Conservation (phyloP, 2,888 invertebrate species). For the Meloe dianella region DNA sequence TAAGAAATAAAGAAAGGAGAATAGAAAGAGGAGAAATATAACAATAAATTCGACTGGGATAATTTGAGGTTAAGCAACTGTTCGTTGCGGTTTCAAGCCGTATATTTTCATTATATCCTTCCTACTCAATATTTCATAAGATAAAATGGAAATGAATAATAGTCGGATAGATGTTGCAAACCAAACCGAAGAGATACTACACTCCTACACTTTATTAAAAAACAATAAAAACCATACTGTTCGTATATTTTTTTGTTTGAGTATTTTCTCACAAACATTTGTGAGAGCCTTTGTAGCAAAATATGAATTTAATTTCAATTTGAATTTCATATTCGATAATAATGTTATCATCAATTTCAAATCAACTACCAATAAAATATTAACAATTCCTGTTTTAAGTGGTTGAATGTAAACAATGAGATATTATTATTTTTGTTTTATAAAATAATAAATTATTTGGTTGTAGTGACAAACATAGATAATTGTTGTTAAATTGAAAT, state of each 20-base stretch:
- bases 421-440: not conserved
- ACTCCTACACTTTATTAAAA: conserved; percentile 41
- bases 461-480: not conserved
- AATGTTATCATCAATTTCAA: not conserved
- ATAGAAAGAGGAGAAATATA: conserved; percentile 20
- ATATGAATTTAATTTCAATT: not conserved
- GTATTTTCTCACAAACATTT: not conserved
- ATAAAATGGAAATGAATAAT: conserved; percentile 45
- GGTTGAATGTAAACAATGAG: not conserved
- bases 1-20: not conserved
- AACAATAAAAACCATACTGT: conserved; percentile 39
- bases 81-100: conserved; percentile 35
- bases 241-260: too few relatives aligned
- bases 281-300: not conserved
- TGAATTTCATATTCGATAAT: not conserved
- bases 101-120: conserved; percentile 45
- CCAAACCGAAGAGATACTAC: conserved; percentile 17
- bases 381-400: not conserved
- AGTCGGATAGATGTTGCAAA: conserved; percentile 17
- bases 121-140: conserved; percentile 47
- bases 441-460: conserved; percentile 2
- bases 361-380: not conserved
- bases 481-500: not conserved
- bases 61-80: conserved; percentile 45
- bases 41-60: conserved; percentile 33